These are phyloP conservation scores for Phalacrocorax aristotelis DNA, from an alignment of 2,113 vertebrate species.

Conservation along the genomic window DNA sequence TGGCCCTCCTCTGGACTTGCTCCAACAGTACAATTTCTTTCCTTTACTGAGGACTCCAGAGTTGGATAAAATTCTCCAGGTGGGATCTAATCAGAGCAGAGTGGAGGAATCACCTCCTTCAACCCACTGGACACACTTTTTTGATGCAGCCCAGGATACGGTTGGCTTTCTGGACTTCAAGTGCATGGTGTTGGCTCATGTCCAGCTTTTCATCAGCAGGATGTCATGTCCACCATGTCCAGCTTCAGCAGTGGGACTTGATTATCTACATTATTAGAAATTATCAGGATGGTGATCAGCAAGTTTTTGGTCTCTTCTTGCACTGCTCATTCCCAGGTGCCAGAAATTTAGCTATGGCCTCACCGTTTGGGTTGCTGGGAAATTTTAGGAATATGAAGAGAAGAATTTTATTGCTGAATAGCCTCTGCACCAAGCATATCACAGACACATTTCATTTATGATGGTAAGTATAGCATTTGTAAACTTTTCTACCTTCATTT, in stretches of 20 bases:
- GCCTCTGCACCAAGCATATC: neutral
- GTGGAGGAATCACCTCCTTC: too few species aligned
- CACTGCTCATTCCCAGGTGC: neutral
- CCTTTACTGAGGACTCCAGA: too few species aligned
- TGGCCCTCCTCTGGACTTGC: too few species aligned
- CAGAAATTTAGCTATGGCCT: neutral
- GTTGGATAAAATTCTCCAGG: too few species aligned
- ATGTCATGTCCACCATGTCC: too few species aligned
- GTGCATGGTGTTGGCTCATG: too few species aligned
- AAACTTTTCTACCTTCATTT: neutral
- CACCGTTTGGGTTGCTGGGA: neutral
- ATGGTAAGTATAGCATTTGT: neutral
- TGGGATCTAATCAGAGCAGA: too few species aligned
- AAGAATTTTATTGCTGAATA: neutral
- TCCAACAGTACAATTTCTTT: too few species aligned
- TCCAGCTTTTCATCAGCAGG: too few species aligned
- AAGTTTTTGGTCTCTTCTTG: neutral
- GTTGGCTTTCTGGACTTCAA: too few species aligned
- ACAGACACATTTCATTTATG: neutral
- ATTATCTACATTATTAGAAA: neutral
- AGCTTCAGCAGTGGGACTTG: neutral
- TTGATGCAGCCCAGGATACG: too few species aligned
- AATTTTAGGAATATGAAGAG: neutral
- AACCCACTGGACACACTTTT: too few species aligned
- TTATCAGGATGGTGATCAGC: neutral